These are phyloP conservation scores for Emys orbicularis DNA, from an alignment of 2,797 vertebrate species.

Conservation along the genomic window DNA sequence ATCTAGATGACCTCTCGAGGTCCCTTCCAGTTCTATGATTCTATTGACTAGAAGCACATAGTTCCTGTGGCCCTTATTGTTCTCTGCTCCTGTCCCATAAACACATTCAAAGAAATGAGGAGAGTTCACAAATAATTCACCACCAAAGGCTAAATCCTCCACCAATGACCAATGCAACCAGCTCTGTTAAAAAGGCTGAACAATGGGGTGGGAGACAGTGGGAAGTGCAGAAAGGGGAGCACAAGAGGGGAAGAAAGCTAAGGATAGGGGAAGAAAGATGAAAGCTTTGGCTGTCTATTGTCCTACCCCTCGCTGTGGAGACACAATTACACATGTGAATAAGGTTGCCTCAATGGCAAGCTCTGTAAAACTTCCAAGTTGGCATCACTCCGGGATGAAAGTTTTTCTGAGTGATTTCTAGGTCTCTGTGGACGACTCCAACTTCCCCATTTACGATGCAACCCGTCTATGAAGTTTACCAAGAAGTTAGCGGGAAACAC, in stretches of 20 bases:
- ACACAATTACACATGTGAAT: fast-evolving
- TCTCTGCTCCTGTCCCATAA: background rate
- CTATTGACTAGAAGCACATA: background rate
- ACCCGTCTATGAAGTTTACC: fast-evolving
- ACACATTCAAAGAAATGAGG: background rate
- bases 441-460: fast-evolving
- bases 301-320: background rate
- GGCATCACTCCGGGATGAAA: background rate
- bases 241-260: background rate
- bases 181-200: fast-evolving
- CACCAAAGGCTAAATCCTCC: background rate
- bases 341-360: background rate
- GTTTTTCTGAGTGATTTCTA: background rate
- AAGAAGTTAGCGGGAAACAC: background rate
- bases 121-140: background rate
- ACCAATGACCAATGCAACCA: fast-evolving
- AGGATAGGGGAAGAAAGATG: too few species aligned
- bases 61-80: background rate
- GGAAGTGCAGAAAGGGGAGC: background rate
- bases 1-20: too few species aligned
- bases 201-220: fast-evolving
- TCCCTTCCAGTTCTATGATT: too few species aligned
- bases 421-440: background rate
- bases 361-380: fast-evolving
- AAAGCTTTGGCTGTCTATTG: fast-evolving